Evolutionary conservation across 2,888 invertebrate species (phyloP), one percentile per base, ranked within the genome.

Genomic region (Drosophila glabriapex): DNA sequence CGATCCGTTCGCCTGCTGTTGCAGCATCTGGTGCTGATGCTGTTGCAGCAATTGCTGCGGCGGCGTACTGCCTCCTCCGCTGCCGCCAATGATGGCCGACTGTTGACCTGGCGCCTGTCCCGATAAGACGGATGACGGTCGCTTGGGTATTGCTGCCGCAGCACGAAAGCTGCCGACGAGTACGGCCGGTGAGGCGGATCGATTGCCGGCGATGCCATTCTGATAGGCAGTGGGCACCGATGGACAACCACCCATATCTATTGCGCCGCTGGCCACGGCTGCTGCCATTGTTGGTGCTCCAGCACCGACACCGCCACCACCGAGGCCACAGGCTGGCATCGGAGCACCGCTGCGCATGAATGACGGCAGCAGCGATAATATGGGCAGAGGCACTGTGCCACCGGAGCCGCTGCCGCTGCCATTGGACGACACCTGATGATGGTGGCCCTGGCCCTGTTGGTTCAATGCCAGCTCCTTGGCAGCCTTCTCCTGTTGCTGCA

Each of bases 361-460:
- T 89, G 96, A 95, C 89, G 97, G 97, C 94, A 97, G 95, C 85
- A 97, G 95, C 87, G 96, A 95, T 90, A 95, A 95, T 93, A 95
- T 96, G 90, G 96, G 96, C 91, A 95, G 95, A 76, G 95, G 95
- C 83, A 95, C 95, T 75, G 95, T 82, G 74, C 91, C 82, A 7
- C 88, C 91, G 16, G 85, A 55, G 28, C 74, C 83, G 31, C 86
- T 85, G 55, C 68, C 43, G 59, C 63, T 59, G 22, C 73, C 79
- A 39, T 82, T 78, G 50, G 70, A 76, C 56, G 67, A 72, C 68
- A 72, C 12, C 83, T 94, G 95, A 91, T 94, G 94, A 92, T 94
- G 95, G 91, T 94, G 94, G 92, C 93, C 93, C 94, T 94, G 93
- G 93, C 83, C 93, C 93, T 89, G 93, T 92, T 91, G 93, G 94